Evolutionary conservation across 1,140 invertebrate genomes (phyloP), one percentile per base, ranked within the genome.

Genomic region (Pararge aegeria): DNA sequence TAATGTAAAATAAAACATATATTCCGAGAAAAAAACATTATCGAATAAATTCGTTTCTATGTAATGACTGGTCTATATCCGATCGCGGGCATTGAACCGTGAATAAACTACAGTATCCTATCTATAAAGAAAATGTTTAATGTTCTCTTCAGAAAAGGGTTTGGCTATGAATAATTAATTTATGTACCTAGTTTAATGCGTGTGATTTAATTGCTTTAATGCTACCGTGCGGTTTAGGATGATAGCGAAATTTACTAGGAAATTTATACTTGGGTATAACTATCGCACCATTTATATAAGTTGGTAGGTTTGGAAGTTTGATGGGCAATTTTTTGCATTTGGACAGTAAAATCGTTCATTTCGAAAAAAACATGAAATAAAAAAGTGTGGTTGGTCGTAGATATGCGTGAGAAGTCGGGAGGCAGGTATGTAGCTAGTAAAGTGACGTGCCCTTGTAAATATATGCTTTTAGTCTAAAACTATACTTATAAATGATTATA

Each of bases 401-500:
- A 55, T 24, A 19, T 10, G 30, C 30, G 21, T 19, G 40, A 49
- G 34, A 27, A 2, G 60, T 65, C 64, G 71, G 75, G 67, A 75
- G 70, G 79, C 73, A 80, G 75, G 79, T 73, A 61, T 73, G 56
- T 80, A 75, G 75, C 68, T 73, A 70, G 73, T 67, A 68, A 76
- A 63, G 72, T 70, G 78, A 68, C 69, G 68, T 73, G 73, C 70
- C 66, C 64, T 61, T 85, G 82, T 85, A 85, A 81, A 85, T 85
- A 83, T 56, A 78, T 67, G 80, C 82, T 81, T 82, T 54, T 85
- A 85, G 80, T 78, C 51, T 80, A 77, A 74, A 76, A 69, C 46
- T 66, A 64, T 71, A 68, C 55, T 64, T 78, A 65, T 70, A 63
- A 74, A 74, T 66, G 51, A 72, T 67, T 65, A 30, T 30, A 7